Conservation (phyloP, 2,797 vertebrate genomes). For the Lacerta viridis region DNA sequence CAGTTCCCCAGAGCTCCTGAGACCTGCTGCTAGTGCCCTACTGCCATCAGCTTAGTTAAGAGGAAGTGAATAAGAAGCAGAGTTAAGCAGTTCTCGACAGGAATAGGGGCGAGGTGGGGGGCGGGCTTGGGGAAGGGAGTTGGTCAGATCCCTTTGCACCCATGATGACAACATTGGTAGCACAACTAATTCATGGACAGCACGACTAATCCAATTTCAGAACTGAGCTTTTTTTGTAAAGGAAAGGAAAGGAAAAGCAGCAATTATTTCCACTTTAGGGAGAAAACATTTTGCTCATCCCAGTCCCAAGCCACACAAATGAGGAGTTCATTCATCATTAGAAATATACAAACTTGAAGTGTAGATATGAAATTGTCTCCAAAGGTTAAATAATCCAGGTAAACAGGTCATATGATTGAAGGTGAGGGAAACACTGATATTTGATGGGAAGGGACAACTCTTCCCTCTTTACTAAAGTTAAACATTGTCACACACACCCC, state of each 20-base stretch:
- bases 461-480: neutral
- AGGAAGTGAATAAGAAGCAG: neutral
- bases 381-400: constrained; percentile 2
- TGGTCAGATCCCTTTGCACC: neutral
- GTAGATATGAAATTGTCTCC: neutral
- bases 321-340: neutral
- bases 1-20: no score
- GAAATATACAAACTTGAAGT: neutral
- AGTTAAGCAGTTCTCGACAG: no score
- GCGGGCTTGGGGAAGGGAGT: no score
- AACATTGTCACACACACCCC: no score
- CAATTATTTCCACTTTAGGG: neutral
- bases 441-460: neutral
- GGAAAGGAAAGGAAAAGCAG: neutral
- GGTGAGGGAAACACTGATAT: neutral
- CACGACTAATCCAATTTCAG: neutral
- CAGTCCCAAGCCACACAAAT: neutral
- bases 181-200: neutral
- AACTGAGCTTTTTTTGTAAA: neutral
- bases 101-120: no score
- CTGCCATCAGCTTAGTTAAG: neutral
- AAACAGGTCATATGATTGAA: neutral
- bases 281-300: neutral
- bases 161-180: neutral
- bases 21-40: neutral